Conservation (phyloP, 2,113 vertebrate species). For the Psittacula cyanocephala region DNA sequence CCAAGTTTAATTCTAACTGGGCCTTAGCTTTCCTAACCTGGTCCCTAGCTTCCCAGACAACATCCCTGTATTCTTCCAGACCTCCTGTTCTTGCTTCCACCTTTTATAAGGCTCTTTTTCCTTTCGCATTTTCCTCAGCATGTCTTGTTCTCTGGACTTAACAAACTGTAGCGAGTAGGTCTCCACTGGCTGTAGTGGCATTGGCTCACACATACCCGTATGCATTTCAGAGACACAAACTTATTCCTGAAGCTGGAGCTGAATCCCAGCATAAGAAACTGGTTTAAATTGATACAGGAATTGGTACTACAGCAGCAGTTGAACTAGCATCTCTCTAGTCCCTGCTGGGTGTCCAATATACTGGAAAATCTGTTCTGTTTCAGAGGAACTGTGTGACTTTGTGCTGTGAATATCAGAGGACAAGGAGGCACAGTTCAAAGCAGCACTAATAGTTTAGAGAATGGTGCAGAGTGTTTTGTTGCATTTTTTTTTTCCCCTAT, state of each 20-base stretch:
- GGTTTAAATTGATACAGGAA: background rate
- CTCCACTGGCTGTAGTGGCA: background rate
- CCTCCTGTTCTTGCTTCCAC: too few relatives aligned
- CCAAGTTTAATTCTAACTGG: too few relatives aligned
- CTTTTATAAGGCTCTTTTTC: too few relatives aligned
- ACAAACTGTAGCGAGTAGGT: background rate
- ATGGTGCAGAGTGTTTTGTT: background rate
- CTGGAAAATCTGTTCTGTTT: background rate
- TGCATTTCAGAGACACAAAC: background rate
- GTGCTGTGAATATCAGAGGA: background rate
- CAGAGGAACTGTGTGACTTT: background rate
- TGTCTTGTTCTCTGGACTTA: background rate
- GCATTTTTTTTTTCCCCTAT: accelerated
- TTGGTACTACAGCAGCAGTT: background rate
- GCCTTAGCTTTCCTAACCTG: too few relatives aligned
- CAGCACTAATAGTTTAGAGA: background rate
- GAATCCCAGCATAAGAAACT: background rate
- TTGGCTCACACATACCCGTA: background rate
- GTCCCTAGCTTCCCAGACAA: too few relatives aligned
- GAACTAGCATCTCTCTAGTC: accelerated
- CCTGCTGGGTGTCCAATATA: background rate
- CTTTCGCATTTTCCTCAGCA: too few relatives aligned
- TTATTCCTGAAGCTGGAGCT: background rate
- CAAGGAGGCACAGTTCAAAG: background rate
- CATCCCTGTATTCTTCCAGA: too few relatives aligned